These are phyloP conservation scores for Dendrolimus kikuchii DNA, from an alignment of 1,140 invertebrate genomes.

Conservation along the genomic window DNA sequence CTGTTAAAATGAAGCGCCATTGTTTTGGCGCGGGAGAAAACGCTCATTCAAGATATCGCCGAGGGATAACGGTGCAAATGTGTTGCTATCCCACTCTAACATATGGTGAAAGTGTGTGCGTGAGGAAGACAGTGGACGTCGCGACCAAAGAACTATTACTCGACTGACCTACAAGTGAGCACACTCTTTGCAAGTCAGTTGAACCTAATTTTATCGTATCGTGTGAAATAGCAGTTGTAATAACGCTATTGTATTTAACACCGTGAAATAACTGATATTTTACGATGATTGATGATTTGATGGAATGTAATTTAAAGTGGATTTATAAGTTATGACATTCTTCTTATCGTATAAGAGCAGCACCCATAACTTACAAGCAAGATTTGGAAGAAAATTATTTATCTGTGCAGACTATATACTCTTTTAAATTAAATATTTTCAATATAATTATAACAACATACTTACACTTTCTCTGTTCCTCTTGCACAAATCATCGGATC, in stretches of 20 bases:
- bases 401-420: too few relatives aligned
- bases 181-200: constrained; percentile 59
- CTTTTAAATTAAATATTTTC: too few relatives aligned
- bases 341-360: too few relatives aligned
- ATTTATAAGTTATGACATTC: not conserved
- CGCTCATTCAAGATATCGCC: constrained; percentile 67
- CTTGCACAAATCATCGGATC: too few relatives aligned
- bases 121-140: constrained; percentile 29
- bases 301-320: constrained; percentile 8
- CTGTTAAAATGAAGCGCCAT: constrained; percentile 44
- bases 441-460: too few relatives aligned
- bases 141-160: constrained; percentile 56
- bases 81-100: constrained; percentile 25
- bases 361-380: too few relatives aligned
- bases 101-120: constrained; percentile 2
- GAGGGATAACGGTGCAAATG: constrained; percentile 56
- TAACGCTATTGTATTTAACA: constrained; percentile 30
- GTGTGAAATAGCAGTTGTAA: constrained; percentile 43
- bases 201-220: constrained; percentile 64
- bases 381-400: too few relatives aligned
- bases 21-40: constrained; percentile 69
- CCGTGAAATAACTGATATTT: constrained; percentile 35
- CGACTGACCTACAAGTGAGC: constrained; percentile 68
- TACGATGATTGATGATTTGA: constrained; percentile 26
- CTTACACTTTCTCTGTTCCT: too few relatives aligned